Evolutionary conservation across 1,140 invertebrate genomes (phyloP), one percentile per base, ranked within the genome.

Genomic region (Penaeus vannamei): DNA sequence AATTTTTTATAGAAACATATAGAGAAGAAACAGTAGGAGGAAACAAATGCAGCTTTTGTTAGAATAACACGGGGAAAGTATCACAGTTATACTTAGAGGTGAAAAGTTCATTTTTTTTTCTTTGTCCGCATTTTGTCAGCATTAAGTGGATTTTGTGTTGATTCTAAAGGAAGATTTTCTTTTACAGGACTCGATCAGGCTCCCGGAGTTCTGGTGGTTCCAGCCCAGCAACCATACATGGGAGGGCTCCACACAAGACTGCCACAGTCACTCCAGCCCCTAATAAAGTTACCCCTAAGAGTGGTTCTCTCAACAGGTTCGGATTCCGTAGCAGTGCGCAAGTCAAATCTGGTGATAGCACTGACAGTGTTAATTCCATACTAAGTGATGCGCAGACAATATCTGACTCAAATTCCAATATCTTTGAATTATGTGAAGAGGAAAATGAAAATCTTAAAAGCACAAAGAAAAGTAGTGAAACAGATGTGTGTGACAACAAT

Each of bases 321-420:
- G 91, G 91, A 22, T 91, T 91, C 80, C 76, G 66, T 4, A 86
- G 60, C 36, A 81, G 81, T 76, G 42, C 83, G 26, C 59, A 83
- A 66, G 76, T 90, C 20, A 87, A 88, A 22, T 89, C 89, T 14
- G 89, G 91, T 23, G 91, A 91, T 76, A 91, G 91, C 42, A 91
- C 91, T 19, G 91, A 91, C 79, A 91, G 91, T 80, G 86, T 91
- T 10, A 91, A 91, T 76, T 91, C 91, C 61, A 90, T 91, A 53
- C 86, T 91, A 0, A 91, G 91, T 80, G 91, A 91, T 42, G 91
- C 86, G n/a, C 89, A 91, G 62, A 91, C 91, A 22, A 59, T 81
- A 46, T 91, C 90, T 7, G 91, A 91, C 61, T 89, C 91, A 19
- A 91, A 90, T 62, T 90, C 91, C n/a, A 90, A 91, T 62, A 80